Percentiles rank a stretch among this genome's conserved stretches.
phyloP scores from a whole-genome alignment of 2,113 vertebrate genomes.

The Otocyon megalotis region DNA sequence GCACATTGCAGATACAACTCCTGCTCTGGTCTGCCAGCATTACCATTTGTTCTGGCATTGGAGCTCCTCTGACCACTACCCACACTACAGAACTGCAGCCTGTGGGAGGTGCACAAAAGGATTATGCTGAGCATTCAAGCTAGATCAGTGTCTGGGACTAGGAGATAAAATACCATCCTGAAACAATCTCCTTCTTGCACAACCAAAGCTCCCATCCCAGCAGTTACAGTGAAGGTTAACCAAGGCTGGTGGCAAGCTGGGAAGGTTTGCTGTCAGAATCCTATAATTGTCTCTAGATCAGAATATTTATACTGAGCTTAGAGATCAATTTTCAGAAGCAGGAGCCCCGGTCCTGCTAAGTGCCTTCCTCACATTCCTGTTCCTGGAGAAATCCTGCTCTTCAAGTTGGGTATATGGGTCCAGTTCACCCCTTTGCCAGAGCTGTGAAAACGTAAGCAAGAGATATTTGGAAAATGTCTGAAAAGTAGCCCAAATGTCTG shows the following conservation, averaged over 20 bases:
- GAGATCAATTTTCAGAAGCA: background rate
- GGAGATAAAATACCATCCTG: slow-evolving; percentile 33
- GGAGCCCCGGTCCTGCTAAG: background rate
- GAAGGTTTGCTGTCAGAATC: background rate
- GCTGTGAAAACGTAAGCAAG: background rate
- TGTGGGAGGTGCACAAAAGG: background rate
- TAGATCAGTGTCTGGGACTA: background rate
- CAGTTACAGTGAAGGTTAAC: background rate
- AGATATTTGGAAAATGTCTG: slow-evolving; percentile 6
- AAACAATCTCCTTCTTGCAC: background rate
- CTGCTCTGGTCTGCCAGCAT: background rate
- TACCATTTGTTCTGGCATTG: background rate
- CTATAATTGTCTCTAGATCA: background rate
- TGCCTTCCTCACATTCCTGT: background rate
- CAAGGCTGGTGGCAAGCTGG: background rate
- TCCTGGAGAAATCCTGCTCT: slow-evolving; percentile 4
- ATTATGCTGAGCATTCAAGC: background rate
- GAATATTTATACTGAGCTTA: background rate
- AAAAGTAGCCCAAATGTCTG: background rate
- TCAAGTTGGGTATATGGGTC: background rate
- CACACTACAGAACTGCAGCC: background rate
- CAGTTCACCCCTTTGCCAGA: background rate
- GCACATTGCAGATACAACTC: background rate
- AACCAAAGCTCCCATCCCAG: background rate
- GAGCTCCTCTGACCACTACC: background rate